A percentile compares a stretch with the other conserved stretches of the same genome.
Conservation (phyloP, 2,888 invertebrate species). For the Ferdinandea cuprea region DNA sequence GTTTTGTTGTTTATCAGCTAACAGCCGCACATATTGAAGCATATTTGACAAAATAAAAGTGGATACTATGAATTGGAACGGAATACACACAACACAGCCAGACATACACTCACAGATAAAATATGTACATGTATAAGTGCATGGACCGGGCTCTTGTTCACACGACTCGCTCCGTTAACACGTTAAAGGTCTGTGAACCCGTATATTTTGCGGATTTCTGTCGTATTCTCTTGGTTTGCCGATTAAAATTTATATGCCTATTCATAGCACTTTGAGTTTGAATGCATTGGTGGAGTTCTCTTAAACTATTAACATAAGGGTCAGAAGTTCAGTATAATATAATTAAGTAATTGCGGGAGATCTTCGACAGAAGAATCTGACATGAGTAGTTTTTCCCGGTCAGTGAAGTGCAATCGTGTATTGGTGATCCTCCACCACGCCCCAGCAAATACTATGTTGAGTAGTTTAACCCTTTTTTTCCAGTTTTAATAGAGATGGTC, state of each 20-base stretch:
- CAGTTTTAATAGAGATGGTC: too few species aligned
- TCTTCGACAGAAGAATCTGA: constrained; percentile 39
- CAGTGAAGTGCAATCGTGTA: constrained; percentile 55
- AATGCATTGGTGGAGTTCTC: constrained; percentile 4
- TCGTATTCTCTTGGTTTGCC: constrained; percentile 11
- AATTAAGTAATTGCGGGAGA: constrained; percentile 71
- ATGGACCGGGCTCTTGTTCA: constrained; percentile 59
- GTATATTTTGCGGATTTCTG: constrained; percentile 34
- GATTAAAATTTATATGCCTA: constrained; percentile 14
- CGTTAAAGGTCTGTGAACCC: constrained; percentile 66
- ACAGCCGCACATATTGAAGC: background rate
- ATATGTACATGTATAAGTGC: background rate
- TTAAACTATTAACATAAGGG: constrained; percentile 55
- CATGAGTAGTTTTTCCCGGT: constrained; percentile 59
- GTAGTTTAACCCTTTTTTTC: too few species aligned
- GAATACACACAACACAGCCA: background rate
- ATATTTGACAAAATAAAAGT: background rate
- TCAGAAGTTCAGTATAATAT: constrained; percentile 63
- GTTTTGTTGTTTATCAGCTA: background rate
- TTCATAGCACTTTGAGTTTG: constrained; percentile 11
- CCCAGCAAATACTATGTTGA: constrained; percentile 40
- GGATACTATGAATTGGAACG: constrained; percentile 46
- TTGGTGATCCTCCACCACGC: constrained; percentile 26
- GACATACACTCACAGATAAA: constrained; percentile 1
- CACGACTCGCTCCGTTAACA: constrained; percentile 58